Evolutionary conservation across 2,888 invertebrate genomes (phyloP), one percentile per base, ranked within the genome.

Genomic region (Tortricodes alternella): DNA sequence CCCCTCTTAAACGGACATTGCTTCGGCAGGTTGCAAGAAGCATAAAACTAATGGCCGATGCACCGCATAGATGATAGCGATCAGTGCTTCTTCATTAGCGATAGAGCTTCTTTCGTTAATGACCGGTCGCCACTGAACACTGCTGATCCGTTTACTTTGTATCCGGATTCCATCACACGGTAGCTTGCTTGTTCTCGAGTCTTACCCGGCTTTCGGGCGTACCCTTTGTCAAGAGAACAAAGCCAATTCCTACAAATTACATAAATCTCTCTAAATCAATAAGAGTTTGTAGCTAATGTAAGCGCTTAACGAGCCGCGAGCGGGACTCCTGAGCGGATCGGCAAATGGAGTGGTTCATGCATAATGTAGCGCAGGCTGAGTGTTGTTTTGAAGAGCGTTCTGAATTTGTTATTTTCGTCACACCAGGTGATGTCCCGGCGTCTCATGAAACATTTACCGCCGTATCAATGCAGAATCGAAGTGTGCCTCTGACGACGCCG

Each of bases 291-390:
- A 86, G 85, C 82, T 87, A 88, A 89, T 89, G 89, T 89, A 88
- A 81, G 86, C 86, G 87, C 85, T 86, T 89, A 89, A 89, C 89
- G 89, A 89, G 88, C 83, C 89, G 83, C 85, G 88, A 84, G 83
- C 81, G 83, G 85, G 84, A 81, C 84, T 85, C 79, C 78, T 87
- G 89, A 90, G 89, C 88, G 87, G 89, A 89, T 89, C 87, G 87
- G 82, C 88, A 89, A 89, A 89, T 89, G 89, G 89, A 90, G 89
- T 89, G 89, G 85, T 84, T 89, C 89, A 89, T 90, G 87, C 89
- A 90, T 90, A 88, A 90, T 90, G 90, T 87, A 90, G 83, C 80
- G 71, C 76, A 73, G 79, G 73, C 86, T 85, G 89, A 88, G 87
- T 87, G 89, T 88, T 89, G 90, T 89, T 89, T 89, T 88, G 85